Conservation (phyloP, 1,140 invertebrate genomes). For the Bicyclus anynana region DNA sequence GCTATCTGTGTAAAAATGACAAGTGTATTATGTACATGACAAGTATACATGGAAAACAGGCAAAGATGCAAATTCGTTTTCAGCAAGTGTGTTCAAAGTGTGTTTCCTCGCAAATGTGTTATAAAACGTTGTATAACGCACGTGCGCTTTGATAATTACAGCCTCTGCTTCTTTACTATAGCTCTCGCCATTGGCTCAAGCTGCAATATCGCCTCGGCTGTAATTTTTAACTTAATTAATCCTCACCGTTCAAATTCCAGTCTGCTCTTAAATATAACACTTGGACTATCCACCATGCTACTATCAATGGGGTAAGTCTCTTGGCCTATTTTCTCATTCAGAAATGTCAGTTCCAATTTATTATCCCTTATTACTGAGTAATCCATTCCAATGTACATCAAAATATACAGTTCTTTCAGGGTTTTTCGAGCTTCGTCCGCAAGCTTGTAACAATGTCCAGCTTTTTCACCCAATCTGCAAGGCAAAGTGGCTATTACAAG, state of each 20-base stretch:
- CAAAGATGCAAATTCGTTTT: too few relatives aligned
- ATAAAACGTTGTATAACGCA: too few relatives aligned
- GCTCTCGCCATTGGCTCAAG: too few relatives aligned
- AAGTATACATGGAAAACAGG: too few relatives aligned
- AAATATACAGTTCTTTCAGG: conserved; percentile 43
- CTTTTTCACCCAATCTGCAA: conserved; percentile 47
- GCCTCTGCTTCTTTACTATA: too few relatives aligned
- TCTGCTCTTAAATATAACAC: conserved; percentile 47
- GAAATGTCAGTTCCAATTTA: conserved; percentile 44
- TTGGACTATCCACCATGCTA: conserved; percentile 48
- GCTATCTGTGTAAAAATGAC: too few relatives aligned
- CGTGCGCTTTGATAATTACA: too few relatives aligned
- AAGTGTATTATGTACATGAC: too few relatives aligned
- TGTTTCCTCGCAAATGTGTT: too few relatives aligned
- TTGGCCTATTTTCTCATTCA: conserved; percentile 46
- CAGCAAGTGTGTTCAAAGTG: too few relatives aligned
- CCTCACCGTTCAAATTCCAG: conserved; percentile 48
- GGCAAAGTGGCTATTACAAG: too few relatives aligned
- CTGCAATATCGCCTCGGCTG: too few relatives aligned
- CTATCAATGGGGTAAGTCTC: conserved; percentile 52
- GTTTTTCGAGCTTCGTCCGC: conserved; percentile 34
- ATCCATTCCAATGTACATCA: conserved; percentile 60
- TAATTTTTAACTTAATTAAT: not conserved
- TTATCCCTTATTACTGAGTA: conserved; percentile 48
- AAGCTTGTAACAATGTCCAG: conserved; percentile 49